These are phyloP conservation scores for Micromussa lordhowensis DNA, from an alignment of 92 coral and sea anemone genomes.

Conservation along the genomic window DNA sequence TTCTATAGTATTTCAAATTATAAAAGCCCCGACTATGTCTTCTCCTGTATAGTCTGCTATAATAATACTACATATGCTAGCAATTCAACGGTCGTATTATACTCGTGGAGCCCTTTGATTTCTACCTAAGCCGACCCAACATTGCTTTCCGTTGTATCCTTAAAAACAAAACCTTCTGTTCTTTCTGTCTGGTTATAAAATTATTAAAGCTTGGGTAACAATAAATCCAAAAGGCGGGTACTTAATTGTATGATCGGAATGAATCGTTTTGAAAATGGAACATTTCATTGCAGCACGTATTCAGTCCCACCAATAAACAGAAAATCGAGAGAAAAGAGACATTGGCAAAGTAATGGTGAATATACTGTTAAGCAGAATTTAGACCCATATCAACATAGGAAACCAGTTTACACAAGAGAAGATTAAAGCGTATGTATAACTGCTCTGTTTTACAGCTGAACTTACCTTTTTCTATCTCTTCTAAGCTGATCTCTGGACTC, in stretches of 20 bases:
- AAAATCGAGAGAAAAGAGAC: background rate
- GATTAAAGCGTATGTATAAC: no score
- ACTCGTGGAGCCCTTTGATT: background rate
- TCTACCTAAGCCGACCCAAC: background rate
- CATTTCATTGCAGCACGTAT: background rate
- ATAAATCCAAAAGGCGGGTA: slow-evolving; percentile 1
- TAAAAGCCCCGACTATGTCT: background rate
- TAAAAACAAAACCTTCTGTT: background rate
- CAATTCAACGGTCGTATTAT: background rate
- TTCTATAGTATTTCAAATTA: background rate
- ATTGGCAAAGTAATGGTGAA: background rate
- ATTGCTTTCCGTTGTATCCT: background rate
- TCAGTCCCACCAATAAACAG: background rate
- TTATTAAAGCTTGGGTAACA: background rate
- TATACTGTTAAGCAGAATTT: background rate
- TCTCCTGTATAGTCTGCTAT: background rate
- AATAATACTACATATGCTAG: background rate
- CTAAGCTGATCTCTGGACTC: slow-evolving; percentile 38
- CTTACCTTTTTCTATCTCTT: slow-evolving; percentile 52
- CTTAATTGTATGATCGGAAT: slow-evolving; percentile 27
- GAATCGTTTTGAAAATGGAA: background rate
- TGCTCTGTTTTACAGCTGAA: background rate
- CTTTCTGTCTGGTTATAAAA: background rate
- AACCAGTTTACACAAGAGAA: background rate
- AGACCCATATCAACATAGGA: background rate